These are phyloP conservation scores for Mormyrus proboscirostris DNA, from an alignment of 2,797 vertebrate genomes.

Conservation along the genomic window DNA sequence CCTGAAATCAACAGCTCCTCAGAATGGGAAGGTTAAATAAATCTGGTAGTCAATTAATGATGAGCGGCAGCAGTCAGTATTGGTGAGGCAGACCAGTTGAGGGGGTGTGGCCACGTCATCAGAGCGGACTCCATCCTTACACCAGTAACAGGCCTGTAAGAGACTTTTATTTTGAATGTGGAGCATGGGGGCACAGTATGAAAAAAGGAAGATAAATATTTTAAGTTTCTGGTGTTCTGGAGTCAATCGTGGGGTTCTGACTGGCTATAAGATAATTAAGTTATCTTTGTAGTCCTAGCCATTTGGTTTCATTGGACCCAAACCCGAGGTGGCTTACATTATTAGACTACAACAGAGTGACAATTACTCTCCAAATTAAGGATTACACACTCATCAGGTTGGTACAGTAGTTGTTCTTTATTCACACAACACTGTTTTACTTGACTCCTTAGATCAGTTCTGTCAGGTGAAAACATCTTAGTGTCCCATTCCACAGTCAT, in stretches of 20 bases:
- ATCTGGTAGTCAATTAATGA: background rate
- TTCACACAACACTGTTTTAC: background rate
- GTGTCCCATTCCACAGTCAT: background rate
- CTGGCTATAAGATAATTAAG: background rate
- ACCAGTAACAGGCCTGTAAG: background rate
- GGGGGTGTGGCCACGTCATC: no score
- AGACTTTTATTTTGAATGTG: background rate
- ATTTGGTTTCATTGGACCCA: background rate
- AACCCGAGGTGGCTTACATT: background rate
- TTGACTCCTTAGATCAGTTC: background rate
- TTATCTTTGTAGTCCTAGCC: background rate
- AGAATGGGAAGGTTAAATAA: background rate
- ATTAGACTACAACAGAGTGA: background rate
- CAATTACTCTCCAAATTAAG: background rate
- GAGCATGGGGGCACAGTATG: background rate
- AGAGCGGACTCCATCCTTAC: no score
- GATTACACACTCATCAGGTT: background rate
- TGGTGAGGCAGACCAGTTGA: no score
- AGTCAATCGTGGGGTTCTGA: background rate
- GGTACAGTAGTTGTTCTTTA: background rate
- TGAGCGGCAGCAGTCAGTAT: background rate
- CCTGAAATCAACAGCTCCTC: background rate
- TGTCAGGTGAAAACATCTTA: background rate
- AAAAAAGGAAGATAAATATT: background rate
- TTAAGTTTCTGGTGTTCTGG: background rate